Conservation (phyloP, 2,888 invertebrate species). For the Girardia tigrina region DNA sequence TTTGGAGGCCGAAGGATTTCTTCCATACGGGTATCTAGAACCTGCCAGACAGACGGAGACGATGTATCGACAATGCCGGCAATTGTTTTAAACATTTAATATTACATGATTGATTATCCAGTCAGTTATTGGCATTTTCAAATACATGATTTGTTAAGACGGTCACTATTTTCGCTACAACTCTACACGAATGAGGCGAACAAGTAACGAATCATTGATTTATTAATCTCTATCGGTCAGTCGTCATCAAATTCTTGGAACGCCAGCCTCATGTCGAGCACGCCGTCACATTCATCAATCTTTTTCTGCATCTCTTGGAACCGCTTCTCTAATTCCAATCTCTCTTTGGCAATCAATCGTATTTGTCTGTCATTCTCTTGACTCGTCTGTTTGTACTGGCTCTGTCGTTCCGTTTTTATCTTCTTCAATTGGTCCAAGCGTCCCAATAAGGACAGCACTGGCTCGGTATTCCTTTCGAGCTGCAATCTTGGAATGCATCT, state of each 20-base stretch:
- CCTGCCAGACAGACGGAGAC: no score
- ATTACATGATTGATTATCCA: no score
- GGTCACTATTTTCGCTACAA: no score
- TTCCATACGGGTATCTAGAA: no score
- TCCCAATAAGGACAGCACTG: not conserved
- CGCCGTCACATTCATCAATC: not conserved
- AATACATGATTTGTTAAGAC: no score
- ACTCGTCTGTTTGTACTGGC: not conserved
- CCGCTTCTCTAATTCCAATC: not conserved
- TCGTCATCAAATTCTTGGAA: not conserved
- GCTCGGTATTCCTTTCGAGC: not conserved
- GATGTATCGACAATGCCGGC: no score
- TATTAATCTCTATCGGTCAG: no score
- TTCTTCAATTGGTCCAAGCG: not conserved
- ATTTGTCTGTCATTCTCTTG: conserved; percentile 11
- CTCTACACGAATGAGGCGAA: no score
- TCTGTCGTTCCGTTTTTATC: not conserved
- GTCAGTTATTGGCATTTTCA: no score
- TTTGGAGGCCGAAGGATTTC: no score
- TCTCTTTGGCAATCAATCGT: not conserved
- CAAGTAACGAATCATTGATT: no score
- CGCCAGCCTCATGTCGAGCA: not conserved
- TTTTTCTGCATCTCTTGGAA: not conserved
- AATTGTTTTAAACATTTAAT: no score
- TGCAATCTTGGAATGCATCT: not conserved